phyloP scores from a whole-genome alignment of 1,140 invertebrate genomes.

The Lucilia cuprina region DNA sequence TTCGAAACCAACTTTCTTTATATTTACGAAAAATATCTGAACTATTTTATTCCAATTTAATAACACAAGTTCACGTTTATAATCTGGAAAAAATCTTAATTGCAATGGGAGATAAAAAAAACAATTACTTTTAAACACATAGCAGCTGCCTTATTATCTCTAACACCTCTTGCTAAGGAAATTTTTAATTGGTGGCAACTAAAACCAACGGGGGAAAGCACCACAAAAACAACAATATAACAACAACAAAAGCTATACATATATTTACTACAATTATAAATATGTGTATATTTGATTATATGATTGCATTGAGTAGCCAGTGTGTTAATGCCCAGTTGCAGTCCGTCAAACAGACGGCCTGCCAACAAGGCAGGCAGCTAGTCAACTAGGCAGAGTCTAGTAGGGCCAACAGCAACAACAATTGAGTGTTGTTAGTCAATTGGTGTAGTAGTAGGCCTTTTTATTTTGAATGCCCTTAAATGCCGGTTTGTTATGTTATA shows the following conservation, averaged over 20 bases:
- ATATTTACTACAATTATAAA: no score
- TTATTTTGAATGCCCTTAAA: neutral
- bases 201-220: neutral
- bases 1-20: no score
- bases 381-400: neutral
- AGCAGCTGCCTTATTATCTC: neutral
- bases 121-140: neutral
- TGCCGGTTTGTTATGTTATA: constrained; percentile 10
- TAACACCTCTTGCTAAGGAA: neutral
- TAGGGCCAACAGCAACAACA: neutral
- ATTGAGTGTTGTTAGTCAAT: neutral
- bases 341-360: neutral
- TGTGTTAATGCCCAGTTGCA: constrained; percentile 10
- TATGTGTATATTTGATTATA: neutral
- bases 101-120: neutral
- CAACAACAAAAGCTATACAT: neutral
- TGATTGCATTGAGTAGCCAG: neutral
- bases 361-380: neutral
- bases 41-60: no score
- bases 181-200: neutral
- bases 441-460: neutral
- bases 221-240: neutral
- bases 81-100: neutral
- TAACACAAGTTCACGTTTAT: neutral
- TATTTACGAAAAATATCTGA: no score